Conservation (phyloP, 92 coral and sea anemone genomes). For the Parazoanthus darwini region DNA sequence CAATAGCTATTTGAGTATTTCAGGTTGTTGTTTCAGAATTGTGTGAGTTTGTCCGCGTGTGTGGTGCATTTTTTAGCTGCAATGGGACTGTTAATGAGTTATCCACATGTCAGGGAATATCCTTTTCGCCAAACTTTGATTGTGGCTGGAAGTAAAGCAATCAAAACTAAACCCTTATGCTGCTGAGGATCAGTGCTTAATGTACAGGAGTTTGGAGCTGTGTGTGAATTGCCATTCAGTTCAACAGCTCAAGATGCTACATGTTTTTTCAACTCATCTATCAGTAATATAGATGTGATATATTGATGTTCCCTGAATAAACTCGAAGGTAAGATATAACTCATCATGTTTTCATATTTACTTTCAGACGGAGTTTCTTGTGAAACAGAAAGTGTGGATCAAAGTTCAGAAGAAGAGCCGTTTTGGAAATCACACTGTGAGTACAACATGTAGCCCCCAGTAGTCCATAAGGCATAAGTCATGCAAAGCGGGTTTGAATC, state of each 20-base stretch:
- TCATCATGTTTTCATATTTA: conserved; percentile 10
- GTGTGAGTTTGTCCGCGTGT: background rate
- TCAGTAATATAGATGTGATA: background rate
- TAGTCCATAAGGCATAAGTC: background rate
- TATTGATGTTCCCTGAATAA: background rate
- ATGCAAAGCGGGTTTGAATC: too few species aligned
- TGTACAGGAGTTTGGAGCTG: background rate
- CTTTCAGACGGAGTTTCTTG: conserved; percentile 18
- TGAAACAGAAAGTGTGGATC: conserved; percentile 30
- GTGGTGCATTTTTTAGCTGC: background rate
- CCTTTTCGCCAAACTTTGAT: background rate
- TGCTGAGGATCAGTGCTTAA: background rate
- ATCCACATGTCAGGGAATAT: background rate
- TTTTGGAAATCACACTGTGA: conserved; percentile 89
- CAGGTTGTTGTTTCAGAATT: background rate
- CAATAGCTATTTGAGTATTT: background rate
- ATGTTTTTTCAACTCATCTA: background rate
- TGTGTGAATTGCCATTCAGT: background rate
- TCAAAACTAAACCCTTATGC: background rate
- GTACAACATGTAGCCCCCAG: conserved; percentile 18
- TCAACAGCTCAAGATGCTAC: conserved; percentile 2
- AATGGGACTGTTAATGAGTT: background rate
- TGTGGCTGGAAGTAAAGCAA: background rate
- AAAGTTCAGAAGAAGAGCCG: conserved; percentile 52
- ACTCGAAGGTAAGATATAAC: background rate